Evolutionary conservation across 2,113 vertebrate species (phyloP), one percentile per base, ranked within the genome.

Genomic region (Pyrgilauda ruficollis): DNA sequence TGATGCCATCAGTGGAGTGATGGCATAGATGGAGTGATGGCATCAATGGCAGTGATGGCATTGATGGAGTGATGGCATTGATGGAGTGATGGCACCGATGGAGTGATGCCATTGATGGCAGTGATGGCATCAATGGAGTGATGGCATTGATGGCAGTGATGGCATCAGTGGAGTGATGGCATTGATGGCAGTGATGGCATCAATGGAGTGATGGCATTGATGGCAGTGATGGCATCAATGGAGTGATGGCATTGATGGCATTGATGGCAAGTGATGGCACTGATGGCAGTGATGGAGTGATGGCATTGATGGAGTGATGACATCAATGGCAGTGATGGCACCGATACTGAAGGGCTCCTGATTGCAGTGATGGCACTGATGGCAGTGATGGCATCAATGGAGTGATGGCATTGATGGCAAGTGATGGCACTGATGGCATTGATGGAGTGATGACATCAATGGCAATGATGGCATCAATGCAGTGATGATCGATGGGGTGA

Each of bases 221-320:
- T n/a, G 55, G n/a, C 39, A 17, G 20, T 24, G 21, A 12, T 66
- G 41, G 11, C 64, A 66, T 18, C 3, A 6, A 22, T n/a, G 55
- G n/a, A 17, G 20, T 24, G 15, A 12, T 66, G 41, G 11, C 44
- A 67, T 67, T 0, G 0, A 46, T 53, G 61, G 26, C 41, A 80
- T 10, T 0, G 0, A 19, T 56, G 37, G 67, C n/a, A n/a, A 18
- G 6, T 14, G 12, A 6, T 55, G 49, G 49, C 30, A 55, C n/a
- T 1, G 0, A 22, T 52, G 28, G 28, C 37, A 9, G 21, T 15
- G 18, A 11, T 53, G 61, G 26, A n/a, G n/a, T n/a, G n/a, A n/a
- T n/a, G n/a, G n/a, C 41, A 80, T 8, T 0, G 0, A 15, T 56
- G 37, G 67, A 18, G 8, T 14, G 12, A 6, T 55, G 49, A 37